Conservation (phyloP, 2,888 invertebrate species). For the Myopa testacea region DNA sequence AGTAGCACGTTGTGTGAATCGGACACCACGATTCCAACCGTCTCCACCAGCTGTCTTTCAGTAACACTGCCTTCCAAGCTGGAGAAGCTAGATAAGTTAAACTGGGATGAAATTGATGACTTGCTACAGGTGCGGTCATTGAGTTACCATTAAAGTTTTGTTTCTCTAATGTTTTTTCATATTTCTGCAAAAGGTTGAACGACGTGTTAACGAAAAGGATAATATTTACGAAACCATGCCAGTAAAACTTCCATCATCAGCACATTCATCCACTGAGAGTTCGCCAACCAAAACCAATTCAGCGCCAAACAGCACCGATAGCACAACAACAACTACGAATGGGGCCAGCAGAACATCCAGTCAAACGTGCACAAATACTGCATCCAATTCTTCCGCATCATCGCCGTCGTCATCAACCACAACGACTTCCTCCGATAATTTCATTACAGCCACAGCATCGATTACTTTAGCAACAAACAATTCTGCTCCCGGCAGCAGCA, state of each 20-base stretch:
- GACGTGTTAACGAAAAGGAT: slow-evolving; percentile 73
- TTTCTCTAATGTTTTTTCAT: no score
- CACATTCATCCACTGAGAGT: slow-evolving; percentile 68
- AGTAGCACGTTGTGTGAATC: slow-evolving; percentile 56
- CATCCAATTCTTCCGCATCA: slow-evolving; percentile 33
- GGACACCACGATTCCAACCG: slow-evolving; percentile 51
- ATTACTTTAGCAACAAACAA: slow-evolving; percentile 57
- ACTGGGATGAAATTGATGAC: slow-evolving; percentile 80
- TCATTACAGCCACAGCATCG: slow-evolving; percentile 62
- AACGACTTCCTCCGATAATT: slow-evolving; percentile 60
- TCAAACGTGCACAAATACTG: slow-evolving; percentile 19
- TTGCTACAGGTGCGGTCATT: slow-evolving; percentile 70
- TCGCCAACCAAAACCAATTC: slow-evolving; percentile 62
- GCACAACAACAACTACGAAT: slow-evolving; percentile 49
- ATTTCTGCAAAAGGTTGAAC: slow-evolving; percentile 69
- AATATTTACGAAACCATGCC: slow-evolving; percentile 81
- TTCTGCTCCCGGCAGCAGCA: slow-evolving; percentile 53
- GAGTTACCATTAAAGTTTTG: no score
- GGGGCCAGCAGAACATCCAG: slow-evolving; percentile 48
- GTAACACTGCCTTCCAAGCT: slow-evolving; percentile 76
- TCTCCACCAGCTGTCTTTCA: slow-evolving; percentile 60
- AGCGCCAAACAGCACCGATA: slow-evolving; percentile 55
- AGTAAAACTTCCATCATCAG: slow-evolving; percentile 71
- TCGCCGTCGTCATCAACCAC: slow-evolving; percentile 51
- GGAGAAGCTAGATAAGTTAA: slow-evolving; percentile 73